Percentiles rank a stretch among this genome's conserved stretches.
These are phyloP conservation scores for Gortyna flavago DNA, from an alignment of 2,888 invertebrate genomes.

Conservation along the genomic window DNA sequence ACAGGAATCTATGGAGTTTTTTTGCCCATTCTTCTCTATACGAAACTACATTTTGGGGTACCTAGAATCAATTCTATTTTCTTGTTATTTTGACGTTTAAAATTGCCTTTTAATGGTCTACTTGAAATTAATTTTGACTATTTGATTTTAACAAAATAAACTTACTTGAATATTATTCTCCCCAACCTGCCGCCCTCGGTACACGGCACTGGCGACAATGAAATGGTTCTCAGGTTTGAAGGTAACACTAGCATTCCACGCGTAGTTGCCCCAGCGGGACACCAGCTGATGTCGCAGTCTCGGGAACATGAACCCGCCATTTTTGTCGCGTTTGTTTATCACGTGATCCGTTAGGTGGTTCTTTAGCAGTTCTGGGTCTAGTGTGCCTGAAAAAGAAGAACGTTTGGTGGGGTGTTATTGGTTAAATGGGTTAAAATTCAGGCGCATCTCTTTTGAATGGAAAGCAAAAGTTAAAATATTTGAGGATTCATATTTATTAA, in stretches of 20 bases:
- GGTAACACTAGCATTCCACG: slow-evolving; percentile 91
- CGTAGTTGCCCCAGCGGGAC: slow-evolving; percentile 94
- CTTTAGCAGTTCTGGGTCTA: slow-evolving; percentile 89
- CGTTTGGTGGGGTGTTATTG: background rate
- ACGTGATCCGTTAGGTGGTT: slow-evolving; percentile 86
- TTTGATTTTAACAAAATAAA: background rate
- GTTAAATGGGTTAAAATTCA: background rate
- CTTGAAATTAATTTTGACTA: background rate
- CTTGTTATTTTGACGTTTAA: background rate
- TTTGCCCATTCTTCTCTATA: background rate
- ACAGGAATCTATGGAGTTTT: background rate
- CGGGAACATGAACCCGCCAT: slow-evolving; percentile 91
- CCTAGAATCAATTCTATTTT: background rate
- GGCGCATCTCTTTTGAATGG: background rate
- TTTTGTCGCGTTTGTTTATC: slow-evolving; percentile 89
- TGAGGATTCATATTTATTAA: too few relatives aligned
- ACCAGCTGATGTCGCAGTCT: slow-evolving; percentile 92
- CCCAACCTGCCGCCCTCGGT: slow-evolving; percentile 92
- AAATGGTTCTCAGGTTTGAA: slow-evolving; percentile 93
- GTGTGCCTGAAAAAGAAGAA: slow-evolving; percentile 73
- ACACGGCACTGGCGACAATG: slow-evolving; percentile 91
- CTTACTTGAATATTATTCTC: slow-evolving; percentile 93
- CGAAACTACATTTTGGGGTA: background rate
- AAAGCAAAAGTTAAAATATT: background rate
- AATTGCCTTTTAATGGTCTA: background rate